Conservation (phyloP, 2,113 vertebrate species). For the Cacatua alba region DNA sequence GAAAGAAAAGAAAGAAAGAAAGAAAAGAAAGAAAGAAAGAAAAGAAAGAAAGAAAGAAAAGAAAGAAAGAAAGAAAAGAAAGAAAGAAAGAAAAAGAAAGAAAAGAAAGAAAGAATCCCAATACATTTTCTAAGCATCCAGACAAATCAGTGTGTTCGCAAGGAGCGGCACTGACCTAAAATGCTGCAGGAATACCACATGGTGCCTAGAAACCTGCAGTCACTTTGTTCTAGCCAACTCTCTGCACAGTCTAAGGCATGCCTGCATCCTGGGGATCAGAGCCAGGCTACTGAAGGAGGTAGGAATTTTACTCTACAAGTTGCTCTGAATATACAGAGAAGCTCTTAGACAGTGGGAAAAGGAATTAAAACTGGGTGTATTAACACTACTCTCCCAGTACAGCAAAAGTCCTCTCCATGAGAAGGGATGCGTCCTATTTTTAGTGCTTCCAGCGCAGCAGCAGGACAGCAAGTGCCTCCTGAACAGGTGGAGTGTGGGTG, state of each 20-base stretch:
- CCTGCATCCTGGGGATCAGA: neutral
- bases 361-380: neutral
- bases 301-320: neutral
- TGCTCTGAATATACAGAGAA: neutral
- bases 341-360: neutral
- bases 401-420: neutral
- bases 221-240: neutral
- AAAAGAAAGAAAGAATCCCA: neutral
- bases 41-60: too few species aligned
- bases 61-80: neutral
- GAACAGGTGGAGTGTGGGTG: conserved; percentile 57
- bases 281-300: neutral
- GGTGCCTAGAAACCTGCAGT: conserved; percentile 7
- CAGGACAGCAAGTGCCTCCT: neutral
- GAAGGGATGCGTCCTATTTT: conserved; percentile 19
- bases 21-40: too few species aligned
- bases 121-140: neutral
- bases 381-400: neutral
- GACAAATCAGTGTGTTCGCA: neutral
- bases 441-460: neutral
- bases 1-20: too few species aligned
- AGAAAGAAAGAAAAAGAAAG: neutral
- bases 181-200: neutral
- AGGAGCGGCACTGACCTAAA: neutral
- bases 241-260: neutral